phyloP scores from a whole-genome alignment of 2,113 vertebrate species.

The Galemys pyrenaicus region DNA sequence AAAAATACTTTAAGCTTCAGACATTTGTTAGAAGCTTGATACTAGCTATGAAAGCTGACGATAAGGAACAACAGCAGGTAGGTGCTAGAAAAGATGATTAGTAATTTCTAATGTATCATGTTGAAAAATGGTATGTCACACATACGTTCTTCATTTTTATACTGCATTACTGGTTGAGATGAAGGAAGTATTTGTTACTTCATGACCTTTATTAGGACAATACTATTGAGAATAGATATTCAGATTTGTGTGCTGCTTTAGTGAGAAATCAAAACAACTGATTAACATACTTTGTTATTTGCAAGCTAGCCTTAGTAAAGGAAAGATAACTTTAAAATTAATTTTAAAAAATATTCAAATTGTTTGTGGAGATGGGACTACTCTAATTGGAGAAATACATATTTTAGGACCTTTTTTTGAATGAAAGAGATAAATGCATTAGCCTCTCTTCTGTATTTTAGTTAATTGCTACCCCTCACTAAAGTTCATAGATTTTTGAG shows the following conservation, averaged over 20 bases:
- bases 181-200: constrained; percentile 22
- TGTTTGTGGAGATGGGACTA: neutral
- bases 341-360: neutral
- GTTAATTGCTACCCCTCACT: neutral
- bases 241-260: neutral
- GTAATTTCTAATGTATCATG: neutral
- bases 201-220: neutral
- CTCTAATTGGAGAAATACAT: neutral
- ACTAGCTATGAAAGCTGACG: constrained; percentile 91
- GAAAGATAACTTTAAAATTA: neutral
- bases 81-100: constrained; percentile 19
- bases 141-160: constrained; percentile 5
- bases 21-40: constrained; percentile 94
- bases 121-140: constrained; percentile 33
- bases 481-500: neutral
- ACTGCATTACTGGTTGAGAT: neutral
- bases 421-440: neutral
- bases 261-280: constrained; percentile 47
- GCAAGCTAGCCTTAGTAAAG: neutral
- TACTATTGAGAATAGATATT: constrained; percentile 34
- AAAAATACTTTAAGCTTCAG: constrained; percentile 94
- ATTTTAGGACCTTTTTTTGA: neutral
- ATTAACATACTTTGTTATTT: constrained; percentile 30
- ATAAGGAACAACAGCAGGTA: constrained; percentile 96
- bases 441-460: neutral